phyloP scores from a whole-genome alignment of 2,797 vertebrate species.

The Halcyon badia region DNA sequence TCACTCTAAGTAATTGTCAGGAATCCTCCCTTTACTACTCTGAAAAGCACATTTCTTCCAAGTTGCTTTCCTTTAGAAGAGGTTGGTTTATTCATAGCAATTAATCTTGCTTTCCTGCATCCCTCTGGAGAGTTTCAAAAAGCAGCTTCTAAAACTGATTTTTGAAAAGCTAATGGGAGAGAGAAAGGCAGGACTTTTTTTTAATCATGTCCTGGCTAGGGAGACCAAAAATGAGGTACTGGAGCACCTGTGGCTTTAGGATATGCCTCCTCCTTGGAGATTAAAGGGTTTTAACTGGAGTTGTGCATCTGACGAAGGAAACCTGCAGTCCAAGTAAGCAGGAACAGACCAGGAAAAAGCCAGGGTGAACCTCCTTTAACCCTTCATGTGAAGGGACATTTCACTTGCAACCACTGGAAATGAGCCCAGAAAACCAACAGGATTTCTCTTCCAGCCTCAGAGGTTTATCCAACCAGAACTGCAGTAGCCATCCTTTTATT shows the following conservation, averaged over 20 bases:
- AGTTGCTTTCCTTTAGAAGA: not conserved
- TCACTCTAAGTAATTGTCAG: not conserved
- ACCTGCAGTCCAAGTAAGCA: not conserved
- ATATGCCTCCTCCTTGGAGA: not conserved
- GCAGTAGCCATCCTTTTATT: not conserved
- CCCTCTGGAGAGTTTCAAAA: not conserved
- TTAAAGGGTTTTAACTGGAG: not conserved
- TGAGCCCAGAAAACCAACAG: accelerated
- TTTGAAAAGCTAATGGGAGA: not conserved
- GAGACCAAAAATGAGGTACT: not conserved
- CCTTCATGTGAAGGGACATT: not conserved
- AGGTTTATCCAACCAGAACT: not conserved
- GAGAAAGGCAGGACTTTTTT: not conserved
- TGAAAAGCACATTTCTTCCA: not conserved
- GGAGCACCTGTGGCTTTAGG: not conserved
- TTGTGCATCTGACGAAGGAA: not conserved
- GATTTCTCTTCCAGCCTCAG: not conserved
- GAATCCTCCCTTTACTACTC: not conserved
- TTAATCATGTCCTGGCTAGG: not conserved
- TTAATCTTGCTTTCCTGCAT: not conserved
- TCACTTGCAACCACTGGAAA: not conserved
- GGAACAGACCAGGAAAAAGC: not conserved
- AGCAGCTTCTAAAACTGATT: not conserved
- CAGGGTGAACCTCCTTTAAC: not conserved
- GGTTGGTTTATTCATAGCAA: not conserved